Evolutionary conservation across 2,113 vertebrate species (phyloP), one percentile per base, ranked within the genome.

Genomic region (Pampusana beccarii): DNA sequence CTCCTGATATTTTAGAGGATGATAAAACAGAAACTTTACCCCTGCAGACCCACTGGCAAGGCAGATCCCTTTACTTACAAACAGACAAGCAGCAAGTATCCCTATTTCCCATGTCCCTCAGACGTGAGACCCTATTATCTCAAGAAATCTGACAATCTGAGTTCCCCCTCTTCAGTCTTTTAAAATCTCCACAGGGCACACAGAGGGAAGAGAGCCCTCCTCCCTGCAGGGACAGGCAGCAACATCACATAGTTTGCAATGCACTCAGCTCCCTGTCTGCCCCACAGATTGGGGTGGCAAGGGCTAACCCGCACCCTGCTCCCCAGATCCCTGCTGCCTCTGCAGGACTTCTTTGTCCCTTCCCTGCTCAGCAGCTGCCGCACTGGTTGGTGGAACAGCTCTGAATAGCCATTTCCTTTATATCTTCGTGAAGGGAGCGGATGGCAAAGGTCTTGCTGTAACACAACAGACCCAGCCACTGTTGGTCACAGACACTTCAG

Each of bases 31-130:
- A 1, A 75, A 25, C 20, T 75, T 71, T 75, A 4, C 11, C 38
- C n/a, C 57, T 71, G 8, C 14, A 86, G 40, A 79, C 21, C 18
- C 28, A 57, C 58, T 65, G 48, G 9, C 38, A 88, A 77, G 25
- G 28, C 25, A 67, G 14, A 64, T 36, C 19, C 44, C 17, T 70
- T 42, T 56, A 51, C 28, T n/a, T 75, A 53, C 6, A 58, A 36
- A 72, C 8, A 50, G 36, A 26, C 0, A 1, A 34, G 16, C 14
- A 71, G 18, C 0, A 0, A 54, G 10, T 16, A 50, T 28, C 34
- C 34, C 31, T 25, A 11, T 26, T 73, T 62, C 73, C 23, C 34
- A 61, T 16, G 26, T 65, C 48, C 24, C 61, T 80, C 48, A 29
- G 26, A 54, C 44, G 60, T 6, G 70, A 51, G 51, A 57, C 13